Evolutionary conservation across 2,797 vertebrate genomes (phyloP).

Genomic region (Iguana delicatissima): DNA sequence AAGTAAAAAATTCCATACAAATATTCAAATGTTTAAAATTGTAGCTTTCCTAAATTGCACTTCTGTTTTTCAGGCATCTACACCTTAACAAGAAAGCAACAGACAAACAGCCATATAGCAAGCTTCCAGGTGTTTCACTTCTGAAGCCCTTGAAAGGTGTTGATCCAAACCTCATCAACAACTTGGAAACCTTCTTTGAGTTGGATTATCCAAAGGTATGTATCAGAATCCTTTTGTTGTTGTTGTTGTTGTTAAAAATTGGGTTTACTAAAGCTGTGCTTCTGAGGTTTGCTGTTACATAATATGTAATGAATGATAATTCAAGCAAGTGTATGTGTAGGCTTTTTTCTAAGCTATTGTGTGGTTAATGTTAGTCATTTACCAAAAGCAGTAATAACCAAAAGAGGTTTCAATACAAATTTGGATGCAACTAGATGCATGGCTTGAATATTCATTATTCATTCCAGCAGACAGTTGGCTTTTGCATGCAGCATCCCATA

Average conservation of each 20-base stretch:
- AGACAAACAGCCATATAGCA: slow-evolving; percentile 90
- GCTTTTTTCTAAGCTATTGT: neutral
- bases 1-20: neutral
- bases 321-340: neutral
- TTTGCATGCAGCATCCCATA: neutral
- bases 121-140: slow-evolving; percentile 92
- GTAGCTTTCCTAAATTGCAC: neutral
- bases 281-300: neutral
- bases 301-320: neutral
- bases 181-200: slow-evolving; percentile 97
- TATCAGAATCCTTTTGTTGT: slow-evolving; percentile 16
- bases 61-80: slow-evolving; percentile 84
- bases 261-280: neutral
- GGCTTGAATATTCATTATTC: neutral
- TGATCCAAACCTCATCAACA: slow-evolving; percentile 95
- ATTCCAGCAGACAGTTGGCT: too few relatives aligned
- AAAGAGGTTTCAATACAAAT: neutral
- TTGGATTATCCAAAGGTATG: slow-evolving; percentile 96
- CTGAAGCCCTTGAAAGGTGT: slow-evolving; percentile 95
- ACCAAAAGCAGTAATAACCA: neutral
- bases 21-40: neutral
- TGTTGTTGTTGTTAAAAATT: neutral
- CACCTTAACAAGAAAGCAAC: slow-evolving; percentile 89
- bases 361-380: neutral
- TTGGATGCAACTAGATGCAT: neutral